phyloP scores from a whole-genome alignment of 2,888 invertebrate genomes.

The Nemotelus pantherinus region DNA sequence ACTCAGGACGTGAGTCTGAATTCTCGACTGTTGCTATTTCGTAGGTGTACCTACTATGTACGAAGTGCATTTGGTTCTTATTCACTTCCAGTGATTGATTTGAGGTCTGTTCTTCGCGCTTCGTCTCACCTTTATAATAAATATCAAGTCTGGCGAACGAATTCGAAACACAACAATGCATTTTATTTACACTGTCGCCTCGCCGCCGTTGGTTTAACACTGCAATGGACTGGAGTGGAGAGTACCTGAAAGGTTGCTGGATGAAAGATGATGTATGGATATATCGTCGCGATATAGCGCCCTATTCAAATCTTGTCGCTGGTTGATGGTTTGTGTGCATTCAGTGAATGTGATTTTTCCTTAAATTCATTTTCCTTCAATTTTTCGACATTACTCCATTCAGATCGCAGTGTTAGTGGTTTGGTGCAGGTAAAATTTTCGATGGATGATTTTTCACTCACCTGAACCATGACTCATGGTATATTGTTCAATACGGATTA shows the following conservation, averaged over 20 bases:
- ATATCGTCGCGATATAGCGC: too few relatives aligned
- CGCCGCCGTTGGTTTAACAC: background rate
- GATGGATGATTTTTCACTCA: constrained; percentile 25
- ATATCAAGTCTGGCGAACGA: constrained; percentile 24
- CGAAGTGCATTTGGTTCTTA: background rate
- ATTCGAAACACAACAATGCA: constrained; percentile 24
- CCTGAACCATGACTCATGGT: constrained; percentile 30
- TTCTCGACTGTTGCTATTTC: background rate
- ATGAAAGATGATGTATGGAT: too few relatives aligned
- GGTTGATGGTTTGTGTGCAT: too few relatives aligned
- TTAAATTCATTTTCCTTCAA: background rate
- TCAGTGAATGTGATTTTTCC: background rate
- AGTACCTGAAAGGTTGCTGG: too few relatives aligned
- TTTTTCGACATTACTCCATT: constrained; percentile 17
- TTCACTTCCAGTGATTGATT: constrained; percentile 38
- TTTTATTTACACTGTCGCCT: constrained; percentile 1
- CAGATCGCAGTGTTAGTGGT: constrained; percentile 1
- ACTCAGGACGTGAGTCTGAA: constrained; percentile 27
- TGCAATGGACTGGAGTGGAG: background rate
- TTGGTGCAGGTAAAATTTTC: constrained; percentile 18
- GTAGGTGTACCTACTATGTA: background rate
- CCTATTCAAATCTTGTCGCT: too few relatives aligned
- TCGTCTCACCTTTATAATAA: constrained; percentile 35
- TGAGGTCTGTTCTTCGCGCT: constrained; percentile 37
- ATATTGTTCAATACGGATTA: constrained; percentile 35